Base-by-base conservation (phyloP, 1,140 invertebrate species). In the Neoseiulus cucumeris region DNA sequence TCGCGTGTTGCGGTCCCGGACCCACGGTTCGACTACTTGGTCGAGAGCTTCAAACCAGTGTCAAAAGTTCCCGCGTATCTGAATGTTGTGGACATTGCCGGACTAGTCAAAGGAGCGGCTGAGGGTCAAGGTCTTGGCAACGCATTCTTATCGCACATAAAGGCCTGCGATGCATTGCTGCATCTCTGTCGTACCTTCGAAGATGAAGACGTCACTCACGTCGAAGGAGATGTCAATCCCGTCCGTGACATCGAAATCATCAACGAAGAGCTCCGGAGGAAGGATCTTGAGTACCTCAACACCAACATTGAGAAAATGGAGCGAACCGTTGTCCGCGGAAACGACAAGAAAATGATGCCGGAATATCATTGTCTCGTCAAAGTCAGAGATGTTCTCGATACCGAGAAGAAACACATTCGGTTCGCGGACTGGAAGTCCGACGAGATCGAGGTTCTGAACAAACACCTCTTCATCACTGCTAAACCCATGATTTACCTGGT, bases 91-190 rank as follows among this genome's bases (percentile, higher is more conserved):
- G 96, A 99, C 74, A 99, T 99, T 73, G 96, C 96, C 59, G 96
- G 96, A 7, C 78, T 99, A 64, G 95, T 99, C 4, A 94, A 96
- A 74, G 96, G 95, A 42, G 95, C 95, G 2, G 86, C 91, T 18
- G 92, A 98, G 76, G 96, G 95, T 0, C 91, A 98, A 78, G 96
- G 96, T 1, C 78, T 99, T 18, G 96, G 96, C 72, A 99, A 99
- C 77, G 92, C 90, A 68, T 98, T 99, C 76, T 81, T 99, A 4
- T 96, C 94, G 2, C 91, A 99, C 77, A 98, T 99, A 72, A 91
- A 86, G 75, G 94, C 93, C 7, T 98, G 96, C 75, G 96, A 99
- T 77, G 91, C 91, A n/a, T 86, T 99, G 70, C 98, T 98, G 75
- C 93, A 99, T 77, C 80, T 98, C 66, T 89, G 89, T 72, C 84